Percentiles rank a stretch among this genome's conserved stretches.
These are phyloP conservation scores for Gymnoscopelus microlampas DNA, from an alignment of 2,797 vertebrate species.

Conservation along the genomic window DNA sequence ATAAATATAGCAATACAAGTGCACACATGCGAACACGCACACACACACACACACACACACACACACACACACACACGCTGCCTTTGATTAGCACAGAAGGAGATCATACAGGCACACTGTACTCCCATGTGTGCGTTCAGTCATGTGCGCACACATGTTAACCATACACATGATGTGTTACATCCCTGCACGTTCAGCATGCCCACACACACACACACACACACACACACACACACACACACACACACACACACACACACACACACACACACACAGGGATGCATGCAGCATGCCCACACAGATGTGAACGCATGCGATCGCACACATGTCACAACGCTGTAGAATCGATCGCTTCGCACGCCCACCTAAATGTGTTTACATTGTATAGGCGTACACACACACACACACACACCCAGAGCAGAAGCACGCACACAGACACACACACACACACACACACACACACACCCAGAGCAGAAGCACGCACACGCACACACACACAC, in stretches of 20 bases:
- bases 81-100: constrained; percentile 18
- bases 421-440: no score
- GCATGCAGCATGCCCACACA: not conserved
- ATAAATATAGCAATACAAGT: not conserved
- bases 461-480: no score
- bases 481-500: no score
- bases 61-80: constrained; percentile 12
- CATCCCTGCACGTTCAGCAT: not conserved
- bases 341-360: no score
- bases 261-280: not conserved
- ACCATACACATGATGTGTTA: constrained; percentile 23
- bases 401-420: not conserved
- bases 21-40: not conserved
- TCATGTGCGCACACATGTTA: constrained; percentile 36
- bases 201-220: not conserved
- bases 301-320: no score
- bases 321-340: no score
- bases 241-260: not conserved
- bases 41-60: constrained; percentile 1
- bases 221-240: not conserved
- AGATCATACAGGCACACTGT: not conserved
- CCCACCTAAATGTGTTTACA: no score
- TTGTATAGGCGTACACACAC: not conserved
- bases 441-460: not conserved
- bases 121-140: constrained; percentile 35